Percentiles rank a stretch among this genome's conserved stretches.
Evolutionary conservation across 2,113 vertebrate species (phyloP).

Genomic region (Montifringilla adamsi): DNA sequence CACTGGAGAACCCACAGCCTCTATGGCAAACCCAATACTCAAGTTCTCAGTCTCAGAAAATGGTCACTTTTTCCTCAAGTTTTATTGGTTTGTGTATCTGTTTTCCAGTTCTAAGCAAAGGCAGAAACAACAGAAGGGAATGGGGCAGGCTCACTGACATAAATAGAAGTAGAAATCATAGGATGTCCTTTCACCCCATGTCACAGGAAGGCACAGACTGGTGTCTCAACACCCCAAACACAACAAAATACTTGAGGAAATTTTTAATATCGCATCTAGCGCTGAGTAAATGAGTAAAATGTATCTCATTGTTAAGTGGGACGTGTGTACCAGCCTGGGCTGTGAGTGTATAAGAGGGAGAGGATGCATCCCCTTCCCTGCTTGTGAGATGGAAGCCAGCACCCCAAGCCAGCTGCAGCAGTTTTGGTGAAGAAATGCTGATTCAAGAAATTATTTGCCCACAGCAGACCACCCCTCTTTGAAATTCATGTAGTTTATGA

Average conservation of each 20-base stretch:
- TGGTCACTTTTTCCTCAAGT: rapidly evolving
- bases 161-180: background rate
- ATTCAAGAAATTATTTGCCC: background rate
- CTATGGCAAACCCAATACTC: background rate
- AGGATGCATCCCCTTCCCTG: background rate
- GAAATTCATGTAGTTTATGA: background rate
- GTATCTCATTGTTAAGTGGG: background rate
- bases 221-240: background rate
- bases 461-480: background rate
- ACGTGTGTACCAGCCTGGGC: background rate
- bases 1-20: background rate
- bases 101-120: background rate
- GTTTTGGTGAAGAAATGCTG: background rate
- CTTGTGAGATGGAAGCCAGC: background rate
- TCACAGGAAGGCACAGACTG: background rate
- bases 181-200: background rate
- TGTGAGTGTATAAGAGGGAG: background rate
- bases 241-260: background rate
- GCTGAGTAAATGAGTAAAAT: background rate
- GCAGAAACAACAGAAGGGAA: background rate
- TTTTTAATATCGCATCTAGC: background rate
- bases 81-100: background rate
- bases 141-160: background rate
- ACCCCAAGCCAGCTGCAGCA: background rate
- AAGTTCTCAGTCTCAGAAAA: background rate